phyloP scores from a whole-genome alignment of 2,113 vertebrate genomes.

The Bostrychus sinensis region DNA sequence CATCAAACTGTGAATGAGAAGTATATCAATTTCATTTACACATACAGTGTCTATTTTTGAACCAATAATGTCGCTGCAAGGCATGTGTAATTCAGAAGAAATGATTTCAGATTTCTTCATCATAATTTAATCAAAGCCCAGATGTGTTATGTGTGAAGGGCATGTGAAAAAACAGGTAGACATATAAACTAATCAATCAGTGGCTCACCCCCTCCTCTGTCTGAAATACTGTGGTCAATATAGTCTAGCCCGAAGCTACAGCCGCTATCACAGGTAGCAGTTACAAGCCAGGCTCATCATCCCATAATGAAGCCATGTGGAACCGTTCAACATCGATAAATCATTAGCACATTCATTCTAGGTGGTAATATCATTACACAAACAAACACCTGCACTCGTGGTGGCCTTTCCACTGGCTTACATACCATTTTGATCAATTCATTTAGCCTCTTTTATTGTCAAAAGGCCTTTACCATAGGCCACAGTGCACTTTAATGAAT shows the following conservation, averaged over 20 bases:
- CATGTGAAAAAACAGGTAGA: neutral
- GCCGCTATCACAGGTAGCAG: conserved; percentile 19
- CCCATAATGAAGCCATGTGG: conserved; percentile 17
- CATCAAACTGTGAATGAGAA: too few relatives aligned
- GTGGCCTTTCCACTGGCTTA: conserved; percentile 1
- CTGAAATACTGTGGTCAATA: conserved; percentile 18
- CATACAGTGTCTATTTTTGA: neutral
- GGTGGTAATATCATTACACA: conserved; percentile 18
- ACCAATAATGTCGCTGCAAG: neutral
- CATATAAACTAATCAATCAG: conserved; percentile 18
- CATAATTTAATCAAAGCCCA: neutral
- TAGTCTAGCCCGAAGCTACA: conserved; percentile 2
- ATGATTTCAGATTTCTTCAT: neutral
- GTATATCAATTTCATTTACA: neutral
- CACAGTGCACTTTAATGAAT: neutral
- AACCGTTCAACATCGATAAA: conserved; percentile 23
- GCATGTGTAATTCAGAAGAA: neutral
- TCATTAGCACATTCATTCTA: conserved; percentile 19
- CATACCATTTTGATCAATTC: conserved; percentile 2
- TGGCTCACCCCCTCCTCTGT: neutral
- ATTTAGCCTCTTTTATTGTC: conserved; percentile 1
- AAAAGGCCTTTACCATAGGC: neutral
- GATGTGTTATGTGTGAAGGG: conserved; percentile 10
- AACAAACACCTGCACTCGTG: conserved; percentile 15
- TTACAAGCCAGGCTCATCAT: conserved; percentile 14